Percentiles rank a stretch among this genome's conserved stretches.
These are phyloP conservation scores for Thereva unica DNA, from an alignment of 2,888 invertebrate genomes.

Conservation along the genomic window DNA sequence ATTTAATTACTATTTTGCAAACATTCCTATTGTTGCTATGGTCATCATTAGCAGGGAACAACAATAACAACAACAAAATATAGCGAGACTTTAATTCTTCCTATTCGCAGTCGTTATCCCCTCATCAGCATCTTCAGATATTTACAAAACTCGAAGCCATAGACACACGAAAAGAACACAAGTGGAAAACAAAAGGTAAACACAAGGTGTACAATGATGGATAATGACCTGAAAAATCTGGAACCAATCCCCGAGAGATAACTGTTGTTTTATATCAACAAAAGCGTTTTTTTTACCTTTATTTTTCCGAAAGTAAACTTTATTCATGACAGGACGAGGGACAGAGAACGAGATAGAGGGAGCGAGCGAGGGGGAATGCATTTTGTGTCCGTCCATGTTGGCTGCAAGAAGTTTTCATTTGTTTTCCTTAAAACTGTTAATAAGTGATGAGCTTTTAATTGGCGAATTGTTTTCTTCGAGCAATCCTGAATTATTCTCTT, in stretches of 20 bases:
- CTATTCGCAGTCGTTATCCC: not conserved
- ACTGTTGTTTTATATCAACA: conserved; percentile 6
- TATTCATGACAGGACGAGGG: not conserved
- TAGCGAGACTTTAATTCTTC: too few species aligned
- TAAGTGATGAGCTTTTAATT: conserved; percentile 33
- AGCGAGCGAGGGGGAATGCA: conserved; percentile 4
- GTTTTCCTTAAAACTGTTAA: not conserved
- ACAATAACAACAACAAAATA: too few species aligned
- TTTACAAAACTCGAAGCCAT: conserved; percentile 6
- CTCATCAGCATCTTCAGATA: not conserved
- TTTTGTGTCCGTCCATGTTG: conserved; percentile 1
- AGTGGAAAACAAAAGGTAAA: not conserved
- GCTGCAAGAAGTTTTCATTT: too few species aligned
- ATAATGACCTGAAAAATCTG: conserved; percentile 19
- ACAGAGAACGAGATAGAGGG: not conserved
- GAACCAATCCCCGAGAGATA: conserved; percentile 4
- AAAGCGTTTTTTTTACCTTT: not conserved
- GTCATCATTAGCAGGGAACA: too few species aligned
- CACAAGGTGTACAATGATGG: conserved; percentile 3
- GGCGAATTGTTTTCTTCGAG: conserved; percentile 16
- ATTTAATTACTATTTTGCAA: too few species aligned
- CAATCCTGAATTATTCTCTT: conserved; percentile 11
- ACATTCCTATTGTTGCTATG: not conserved
- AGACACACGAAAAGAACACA: not conserved
- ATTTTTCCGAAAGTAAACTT: conserved; percentile 22